Evolutionary conservation across 1,140 invertebrate genomes (phyloP), one percentile per base, ranked within the genome.

Genomic region (Trachymyrmex septentrionalis): DNA sequence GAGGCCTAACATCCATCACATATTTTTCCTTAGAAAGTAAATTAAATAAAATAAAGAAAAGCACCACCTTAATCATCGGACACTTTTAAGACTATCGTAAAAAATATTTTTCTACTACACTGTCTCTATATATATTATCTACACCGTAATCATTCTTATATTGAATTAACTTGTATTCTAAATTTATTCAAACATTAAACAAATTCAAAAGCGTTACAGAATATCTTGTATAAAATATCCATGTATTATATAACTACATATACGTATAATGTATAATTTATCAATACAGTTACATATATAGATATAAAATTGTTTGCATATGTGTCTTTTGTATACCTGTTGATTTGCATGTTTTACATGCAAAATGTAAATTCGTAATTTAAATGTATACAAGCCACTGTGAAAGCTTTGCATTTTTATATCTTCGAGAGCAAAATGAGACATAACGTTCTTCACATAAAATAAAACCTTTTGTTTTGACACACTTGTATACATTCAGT

Each of bases 331-430:
- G 14, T 10, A 34, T 63, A 7, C 19, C 44, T 34, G 34, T 61
- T 76, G 55, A 76, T 73, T 75, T 61, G 44, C 21, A 75, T 84
- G 19, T 78, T 78, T 78, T 78, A 34, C 59, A 71, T 44, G 53
- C 34, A 71, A 55, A 24, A 67, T 67, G 76, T 30, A 69, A 69
- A 71, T 81, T 57, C 21, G 34, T 71, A 71, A 81, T 81, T 81
- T 81, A 81, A 81, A 81, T 81, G 16, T 81, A 81, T 81, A 81
- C 21, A 81, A 71, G 50, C 64, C n/a, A 34, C 44, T 50, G 57
- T 12, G 3, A 21, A 19, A 63, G 19, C n/a, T 76, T 50, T 77
- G 59, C 71, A 76, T 73, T 76, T 73, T 63, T 61, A 64, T 85
- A 44, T 81, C 10, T 71, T 71, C 10, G 50, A n/a, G 50, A 19